A percentile compares a stretch with the other conserved stretches of the same genome.
Evolutionary conservation across 2,113 vertebrate species (phyloP).

Genomic region (Notarius lentiginosus): DNA sequence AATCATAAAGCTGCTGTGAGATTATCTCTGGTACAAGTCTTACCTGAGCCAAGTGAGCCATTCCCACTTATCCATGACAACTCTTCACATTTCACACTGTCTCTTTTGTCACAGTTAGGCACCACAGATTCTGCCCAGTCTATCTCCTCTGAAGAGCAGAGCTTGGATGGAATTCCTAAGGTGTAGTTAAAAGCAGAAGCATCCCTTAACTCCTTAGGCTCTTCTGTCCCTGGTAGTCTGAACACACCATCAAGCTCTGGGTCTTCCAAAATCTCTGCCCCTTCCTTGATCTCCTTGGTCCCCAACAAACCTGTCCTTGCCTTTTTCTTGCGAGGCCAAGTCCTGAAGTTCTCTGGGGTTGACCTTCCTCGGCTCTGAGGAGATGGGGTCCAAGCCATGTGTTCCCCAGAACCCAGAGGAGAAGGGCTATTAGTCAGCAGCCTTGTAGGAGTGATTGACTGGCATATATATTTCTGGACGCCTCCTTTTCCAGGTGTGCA

Average conservation of each 20-base stretch:
- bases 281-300: constrained; percentile 54
- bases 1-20: not conserved
- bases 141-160: constrained; percentile 35
- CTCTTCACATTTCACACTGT: constrained; percentile 52
- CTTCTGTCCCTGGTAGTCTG: constrained; percentile 78
- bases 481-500: constrained; percentile 80
- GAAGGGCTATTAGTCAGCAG: constrained; percentile 70
- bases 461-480: constrained; percentile 90
- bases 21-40: constrained; percentile 17
- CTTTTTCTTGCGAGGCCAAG: constrained; percentile 89
- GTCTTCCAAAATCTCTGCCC: constrained; percentile 69
- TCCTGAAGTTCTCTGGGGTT: constrained; percentile 84
- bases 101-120: constrained; percentile 38
- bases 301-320: constrained; percentile 63
- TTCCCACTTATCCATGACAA: constrained; percentile 33
- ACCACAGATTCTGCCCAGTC: constrained; percentile 59
- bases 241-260: constrained; percentile 85
- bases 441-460: constrained; percentile 86
- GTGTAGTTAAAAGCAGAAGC: constrained; percentile 48
- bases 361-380: constrained; percentile 81
- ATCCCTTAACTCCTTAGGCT: constrained; percentile 66
- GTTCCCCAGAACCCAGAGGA: constrained; percentile 65
- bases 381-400: constrained; percentile 80
- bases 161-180: constrained; percentile 58
- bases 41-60: constrained; percentile 56